Evolutionary conservation across 2,113 vertebrate genomes (phyloP).

Genomic region (Melanerpes aurifrons): DNA sequence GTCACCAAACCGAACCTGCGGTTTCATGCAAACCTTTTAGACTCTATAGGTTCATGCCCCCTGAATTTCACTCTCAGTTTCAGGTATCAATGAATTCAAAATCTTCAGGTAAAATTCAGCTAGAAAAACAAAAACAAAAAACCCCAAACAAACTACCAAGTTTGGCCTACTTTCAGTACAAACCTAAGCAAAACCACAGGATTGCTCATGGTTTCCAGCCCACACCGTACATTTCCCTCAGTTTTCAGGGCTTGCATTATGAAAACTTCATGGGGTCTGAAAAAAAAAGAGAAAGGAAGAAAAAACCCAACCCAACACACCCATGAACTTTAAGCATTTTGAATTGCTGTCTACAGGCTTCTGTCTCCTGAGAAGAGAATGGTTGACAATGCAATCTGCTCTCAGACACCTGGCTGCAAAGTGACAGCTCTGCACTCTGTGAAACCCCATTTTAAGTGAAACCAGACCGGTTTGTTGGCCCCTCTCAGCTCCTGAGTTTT

Average conservation of each 20-base stretch:
- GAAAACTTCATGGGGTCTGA: not conserved
- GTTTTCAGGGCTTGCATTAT: not conserved
- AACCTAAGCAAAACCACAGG: constrained; percentile 59
- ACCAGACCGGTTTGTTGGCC: not conserved
- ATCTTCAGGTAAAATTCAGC: not conserved
- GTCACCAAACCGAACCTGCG: not conserved
- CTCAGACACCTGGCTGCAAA: not conserved
- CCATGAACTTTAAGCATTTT: not conserved
- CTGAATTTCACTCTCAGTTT: constrained; percentile 58
- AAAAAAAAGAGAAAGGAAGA: not conserved
- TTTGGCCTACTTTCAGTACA: constrained; percentile 32
- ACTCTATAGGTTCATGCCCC: constrained; percentile 40
- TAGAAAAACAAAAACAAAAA: not conserved
- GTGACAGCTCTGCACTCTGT: fast-evolving
- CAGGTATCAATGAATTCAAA: constrained; percentile 29
- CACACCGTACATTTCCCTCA: constrained; percentile 9
- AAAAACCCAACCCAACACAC: too few species aligned
- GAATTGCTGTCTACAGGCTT: not conserved
- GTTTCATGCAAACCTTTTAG: constrained; percentile 51
- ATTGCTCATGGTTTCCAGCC: constrained; percentile 58
- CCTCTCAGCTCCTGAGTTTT: not conserved
- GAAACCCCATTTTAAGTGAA: not conserved
- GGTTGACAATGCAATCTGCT: not conserved
- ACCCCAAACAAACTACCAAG: not conserved
- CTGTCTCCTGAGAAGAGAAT: not conserved